Base-by-base conservation (phyloP, 2,888 invertebrate species). In the Junonia oenone region DNA sequence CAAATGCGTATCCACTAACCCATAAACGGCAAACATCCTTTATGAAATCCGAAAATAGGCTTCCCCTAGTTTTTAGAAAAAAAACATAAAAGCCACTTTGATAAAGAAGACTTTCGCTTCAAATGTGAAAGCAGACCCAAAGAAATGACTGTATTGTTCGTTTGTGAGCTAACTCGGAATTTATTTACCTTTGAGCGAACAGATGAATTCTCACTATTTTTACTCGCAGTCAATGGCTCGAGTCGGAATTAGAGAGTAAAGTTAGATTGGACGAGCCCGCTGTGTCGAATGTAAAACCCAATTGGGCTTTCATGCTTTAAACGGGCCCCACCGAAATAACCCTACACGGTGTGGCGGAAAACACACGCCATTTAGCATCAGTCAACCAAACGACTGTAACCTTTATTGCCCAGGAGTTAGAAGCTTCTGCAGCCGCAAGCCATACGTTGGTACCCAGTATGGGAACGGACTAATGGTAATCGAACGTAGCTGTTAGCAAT, bases 221-320 rank as follows among this genome's bases (percentile, higher is more conserved):
- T 62, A 65, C 62, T 56, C 57, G 56, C 56, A 64, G 64, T 68
- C 62, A 64, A 71, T 70, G 68, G 67, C 67, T 62, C 68, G 66
- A 65, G 58, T 64, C 68, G 65, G 62, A 73, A 71, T 75, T 72
- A 76, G 75, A 72, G 72, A 73, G 71, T 76, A 72, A 75, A 83
- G 80, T 82, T 82, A 80, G 81, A 83, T 84, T 82, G 84, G 77
- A 78, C 78, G 76, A 72, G 69, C 66, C 75, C 72, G 68, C 72
- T 69, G 71, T 74, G 79, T 81, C 78, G 75, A 75, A 83, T 84
- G 83, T 83, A 81, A 84, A 83, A 83, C 81, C 79, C 79, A 83
- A 84, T 85, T 83, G 81, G 77, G 78, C 82, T 83, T 81, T 81
- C 82, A 83, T 81, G 83, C 78, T 83, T 78, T 80, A 83, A 85